phyloP scores from a whole-genome alignment of 2,888 invertebrate genomes.

The Acanthococcus lagerstroemiae region DNA sequence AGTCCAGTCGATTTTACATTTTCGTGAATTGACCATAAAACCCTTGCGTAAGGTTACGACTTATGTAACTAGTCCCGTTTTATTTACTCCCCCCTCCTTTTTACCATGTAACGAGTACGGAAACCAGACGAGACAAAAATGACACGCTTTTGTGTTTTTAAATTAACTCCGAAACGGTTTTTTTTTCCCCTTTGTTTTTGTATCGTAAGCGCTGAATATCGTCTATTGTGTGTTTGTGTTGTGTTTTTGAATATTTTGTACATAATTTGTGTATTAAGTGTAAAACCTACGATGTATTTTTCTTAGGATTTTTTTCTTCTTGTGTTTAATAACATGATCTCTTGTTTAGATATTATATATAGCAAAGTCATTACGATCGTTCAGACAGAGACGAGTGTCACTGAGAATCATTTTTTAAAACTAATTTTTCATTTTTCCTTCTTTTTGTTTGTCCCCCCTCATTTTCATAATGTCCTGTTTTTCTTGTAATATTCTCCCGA shows the following conservation, averaged over 20 bases:
- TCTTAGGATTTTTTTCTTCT: conserved; percentile 4
- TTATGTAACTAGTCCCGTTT: not conserved
- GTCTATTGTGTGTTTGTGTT: conserved; percentile 10
- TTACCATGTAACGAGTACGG: no score
- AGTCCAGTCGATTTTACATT: not conserved
- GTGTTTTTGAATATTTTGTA: conserved; percentile 13
- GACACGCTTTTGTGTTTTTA: no score
- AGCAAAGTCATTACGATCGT: not conserved
- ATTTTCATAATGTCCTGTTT: not conserved
- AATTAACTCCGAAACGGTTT: no score
- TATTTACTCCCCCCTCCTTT: no score
- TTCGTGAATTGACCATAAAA: no score
- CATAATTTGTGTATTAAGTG: conserved; percentile 23
- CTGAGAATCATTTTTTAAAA: not conserved
- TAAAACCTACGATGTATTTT: conserved; percentile 18
- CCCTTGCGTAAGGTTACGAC: no score
- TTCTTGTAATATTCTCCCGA: not conserved
- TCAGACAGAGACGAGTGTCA: not conserved
- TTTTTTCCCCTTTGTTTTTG: not conserved
- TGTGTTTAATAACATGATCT: conserved; percentile 19
- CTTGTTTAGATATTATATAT: conserved; percentile 14
- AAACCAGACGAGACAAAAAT: no score
- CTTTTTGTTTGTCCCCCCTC: not conserved
- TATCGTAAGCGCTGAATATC: not conserved
- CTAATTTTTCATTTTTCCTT: not conserved